A percentile compares a stretch with the other conserved stretches of the same genome.
These are phyloP conservation scores for Seira sanloemensis DNA, from an alignment of 2,888 invertebrate species.

Conservation along the genomic window DNA sequence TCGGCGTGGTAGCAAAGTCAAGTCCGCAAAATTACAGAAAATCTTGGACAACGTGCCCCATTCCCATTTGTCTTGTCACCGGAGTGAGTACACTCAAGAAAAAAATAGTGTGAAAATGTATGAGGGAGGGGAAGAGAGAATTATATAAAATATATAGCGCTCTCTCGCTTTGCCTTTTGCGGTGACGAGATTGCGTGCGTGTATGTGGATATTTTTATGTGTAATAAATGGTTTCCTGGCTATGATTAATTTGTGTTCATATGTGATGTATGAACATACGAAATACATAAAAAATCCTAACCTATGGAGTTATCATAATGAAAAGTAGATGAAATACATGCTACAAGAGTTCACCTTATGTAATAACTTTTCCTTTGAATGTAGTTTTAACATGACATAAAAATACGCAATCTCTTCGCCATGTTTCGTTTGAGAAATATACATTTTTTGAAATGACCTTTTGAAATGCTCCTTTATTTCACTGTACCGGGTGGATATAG, in stretches of 20 bases:
- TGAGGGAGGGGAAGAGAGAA: background rate
- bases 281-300: background rate
- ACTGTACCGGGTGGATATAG: slow-evolving; percentile 15
- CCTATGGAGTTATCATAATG: background rate
- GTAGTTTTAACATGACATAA: too few relatives aligned
- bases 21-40: slow-evolving; percentile 54
- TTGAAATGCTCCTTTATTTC: slow-evolving; percentile 26
- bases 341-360: too few relatives aligned
- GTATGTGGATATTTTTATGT: slow-evolving; percentile 51
- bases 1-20: slow-evolving; percentile 41
- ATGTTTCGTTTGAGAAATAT: too few relatives aligned
- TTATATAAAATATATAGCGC: background rate
- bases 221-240: slow-evolving; percentile 59
- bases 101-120: background rate
- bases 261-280: slow-evolving; percentile 12
- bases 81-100: slow-evolving; percentile 4
- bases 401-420: too few relatives aligned
- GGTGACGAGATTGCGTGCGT: slow-evolving; percentile 53
- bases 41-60: slow-evolving; percentile 61
- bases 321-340: too few relatives aligned
- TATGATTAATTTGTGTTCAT: slow-evolving; percentile 56
- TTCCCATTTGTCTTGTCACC: slow-evolving; percentile 61
- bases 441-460: too few relatives aligned
- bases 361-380: too few relatives aligned
- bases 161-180: slow-evolving; percentile 8